A percentile compares a stretch with the other conserved stretches of the same genome.
These are phyloP conservation scores for Drosophila bunnanda DNA, from an alignment of 2,888 invertebrate species.

Conservation along the genomic window DNA sequence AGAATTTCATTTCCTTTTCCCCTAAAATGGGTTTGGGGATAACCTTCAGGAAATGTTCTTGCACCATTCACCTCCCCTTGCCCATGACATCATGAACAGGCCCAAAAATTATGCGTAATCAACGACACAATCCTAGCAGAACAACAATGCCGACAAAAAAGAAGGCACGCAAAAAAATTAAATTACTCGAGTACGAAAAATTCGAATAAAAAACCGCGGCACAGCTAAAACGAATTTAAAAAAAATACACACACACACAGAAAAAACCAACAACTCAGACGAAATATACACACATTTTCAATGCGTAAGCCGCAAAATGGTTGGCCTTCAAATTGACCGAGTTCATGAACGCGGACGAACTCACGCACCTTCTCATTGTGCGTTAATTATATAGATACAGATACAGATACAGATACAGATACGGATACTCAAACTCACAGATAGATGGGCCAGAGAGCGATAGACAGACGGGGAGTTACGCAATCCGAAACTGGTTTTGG, in stretches of 20 bases:
- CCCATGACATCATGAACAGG: slow-evolving; percentile 70
- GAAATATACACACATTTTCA: slow-evolving; percentile 48
- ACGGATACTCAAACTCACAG: slow-evolving; percentile 37
- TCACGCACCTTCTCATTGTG: slow-evolving; percentile 76
- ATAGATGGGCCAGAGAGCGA: slow-evolving; percentile 48
- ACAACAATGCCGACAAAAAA: slow-evolving; percentile 42
- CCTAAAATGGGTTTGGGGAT: slow-evolving; percentile 1
- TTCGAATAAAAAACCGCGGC: slow-evolving; percentile 49
- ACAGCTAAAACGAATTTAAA: slow-evolving; percentile 20
- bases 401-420: slow-evolving; percentile 16
- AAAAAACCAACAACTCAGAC: slow-evolving; percentile 17
- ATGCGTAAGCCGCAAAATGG: slow-evolving; percentile 75
- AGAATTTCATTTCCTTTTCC: neutral
- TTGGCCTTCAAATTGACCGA: slow-evolving; percentile 82
- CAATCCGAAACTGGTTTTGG: slow-evolving; percentile 68
- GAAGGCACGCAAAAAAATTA: slow-evolving; percentile 66
- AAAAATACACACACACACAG: too few species aligned
- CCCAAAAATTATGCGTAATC: slow-evolving; percentile 73
- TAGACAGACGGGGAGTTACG: slow-evolving; percentile 63
- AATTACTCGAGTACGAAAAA: slow-evolving; percentile 67
- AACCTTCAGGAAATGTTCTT: slow-evolving; percentile 27
- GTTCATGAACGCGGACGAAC: slow-evolving; percentile 73
- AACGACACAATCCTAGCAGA: slow-evolving; percentile 61
- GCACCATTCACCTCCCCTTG: slow-evolving; percentile 5
- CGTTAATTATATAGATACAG: slow-evolving; percentile 69